These are phyloP conservation scores for Bubo bubo DNA, from an alignment of 2,113 vertebrate genomes.

Conservation along the genomic window DNA sequence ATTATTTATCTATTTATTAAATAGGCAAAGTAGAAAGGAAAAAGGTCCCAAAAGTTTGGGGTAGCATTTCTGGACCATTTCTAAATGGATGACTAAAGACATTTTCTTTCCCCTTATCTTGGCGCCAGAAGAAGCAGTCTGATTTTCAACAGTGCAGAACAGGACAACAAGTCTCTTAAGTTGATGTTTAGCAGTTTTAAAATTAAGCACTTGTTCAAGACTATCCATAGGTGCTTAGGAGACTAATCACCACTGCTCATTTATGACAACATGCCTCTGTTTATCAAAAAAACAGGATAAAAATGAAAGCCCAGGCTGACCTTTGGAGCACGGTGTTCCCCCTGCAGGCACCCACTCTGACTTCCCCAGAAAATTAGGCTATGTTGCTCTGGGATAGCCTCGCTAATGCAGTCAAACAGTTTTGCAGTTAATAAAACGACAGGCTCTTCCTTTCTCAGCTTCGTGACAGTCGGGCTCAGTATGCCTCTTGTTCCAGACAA, in stretches of 20 bases:
- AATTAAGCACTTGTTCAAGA: not conserved
- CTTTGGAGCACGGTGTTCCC: not conserved
- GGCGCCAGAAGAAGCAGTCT: not conserved
- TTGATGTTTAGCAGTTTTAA: not conserved
- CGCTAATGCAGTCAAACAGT: not conserved
- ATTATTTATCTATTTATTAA: not conserved
- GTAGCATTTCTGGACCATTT: not conserved
- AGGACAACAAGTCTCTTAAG: not conserved
- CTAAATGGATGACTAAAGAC: not conserved
- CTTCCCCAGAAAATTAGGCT: not conserved
- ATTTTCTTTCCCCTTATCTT: not conserved
- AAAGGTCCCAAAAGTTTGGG: not conserved
- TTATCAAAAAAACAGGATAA: not conserved
- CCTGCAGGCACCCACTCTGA: not conserved
- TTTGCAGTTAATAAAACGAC: not conserved
- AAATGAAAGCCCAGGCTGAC: not conserved
- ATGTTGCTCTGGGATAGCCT: not conserved
- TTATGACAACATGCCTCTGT: not conserved
- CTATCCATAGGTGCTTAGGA: not conserved
- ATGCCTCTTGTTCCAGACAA: slow-evolving; percentile 36
- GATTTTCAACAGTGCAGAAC: not conserved
- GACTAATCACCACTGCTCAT: not conserved
- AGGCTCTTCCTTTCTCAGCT: slow-evolving; percentile 38
- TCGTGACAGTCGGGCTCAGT: slow-evolving; percentile 11
- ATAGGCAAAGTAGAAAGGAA: not conserved